A percentile compares a stretch with the other conserved stretches of the same genome.
These are phyloP conservation scores for Litoditis marina DNA, from an alignment of 2,888 invertebrate genomes.

Conservation along the genomic window DNA sequence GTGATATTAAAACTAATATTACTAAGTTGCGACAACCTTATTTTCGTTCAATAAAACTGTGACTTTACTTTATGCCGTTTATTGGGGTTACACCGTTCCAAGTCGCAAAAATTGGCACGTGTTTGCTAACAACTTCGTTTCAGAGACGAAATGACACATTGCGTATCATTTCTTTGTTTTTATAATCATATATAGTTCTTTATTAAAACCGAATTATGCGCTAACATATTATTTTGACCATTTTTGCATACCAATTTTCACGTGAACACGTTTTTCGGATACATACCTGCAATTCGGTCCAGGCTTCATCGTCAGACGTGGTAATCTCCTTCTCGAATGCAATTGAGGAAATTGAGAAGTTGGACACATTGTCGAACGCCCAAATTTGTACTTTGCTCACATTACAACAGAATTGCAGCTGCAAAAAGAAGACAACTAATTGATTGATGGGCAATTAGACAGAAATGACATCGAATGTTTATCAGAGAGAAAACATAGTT, in stretches of 20 bases:
- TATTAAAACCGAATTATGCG: too few relatives aligned
- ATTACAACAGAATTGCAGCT: conserved; percentile 22
- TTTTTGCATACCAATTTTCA: too few relatives aligned
- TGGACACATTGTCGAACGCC: conserved; percentile 3
- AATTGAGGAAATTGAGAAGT: conserved; percentile 5
- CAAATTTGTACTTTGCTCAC: conserved; percentile 12
- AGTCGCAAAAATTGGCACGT: too few relatives aligned
- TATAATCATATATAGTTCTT: too few relatives aligned
- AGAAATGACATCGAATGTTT: background rate
- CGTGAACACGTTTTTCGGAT: too few relatives aligned
- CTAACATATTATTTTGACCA: too few relatives aligned
- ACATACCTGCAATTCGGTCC: conserved; percentile 20
- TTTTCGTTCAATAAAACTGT: background rate
- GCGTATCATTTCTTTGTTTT: too few relatives aligned
- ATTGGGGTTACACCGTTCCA: too few relatives aligned
- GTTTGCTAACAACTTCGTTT: too few relatives aligned
- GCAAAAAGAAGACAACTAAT: background rate
- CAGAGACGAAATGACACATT: too few relatives aligned
- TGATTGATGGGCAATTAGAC: background rate
- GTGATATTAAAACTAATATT: background rate
- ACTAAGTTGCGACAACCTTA: background rate
- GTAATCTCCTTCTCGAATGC: conserved; percentile 10
- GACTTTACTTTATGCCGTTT: too few relatives aligned
- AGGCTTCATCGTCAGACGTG: conserved; percentile 12
- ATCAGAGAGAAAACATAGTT: too few relatives aligned